Percentiles rank a stretch among this genome's conserved stretches.
Conservation (phyloP, 92 coral and sea anemone species). For the Umimayanthus chanpuru region DNA sequence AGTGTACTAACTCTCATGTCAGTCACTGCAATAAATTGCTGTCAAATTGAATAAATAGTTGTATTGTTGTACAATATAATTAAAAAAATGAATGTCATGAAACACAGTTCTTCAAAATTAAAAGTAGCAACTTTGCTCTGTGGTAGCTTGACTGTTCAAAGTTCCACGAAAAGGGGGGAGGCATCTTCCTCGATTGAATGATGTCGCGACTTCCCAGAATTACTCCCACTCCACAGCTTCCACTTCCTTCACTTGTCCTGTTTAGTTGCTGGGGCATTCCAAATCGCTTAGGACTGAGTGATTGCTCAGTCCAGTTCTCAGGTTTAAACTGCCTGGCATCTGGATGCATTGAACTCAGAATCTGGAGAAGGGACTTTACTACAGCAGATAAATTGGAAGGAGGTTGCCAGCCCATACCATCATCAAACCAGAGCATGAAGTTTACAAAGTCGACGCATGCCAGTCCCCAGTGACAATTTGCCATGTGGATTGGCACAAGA, state of each 20-base stretch:
- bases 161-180: conserved; percentile 27
- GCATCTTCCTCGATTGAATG: neutral
- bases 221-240: conserved; percentile 34
- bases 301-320: neutral
- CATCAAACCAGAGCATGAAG: conserved; percentile 30
- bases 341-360: neutral
- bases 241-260: conserved; percentile 10
- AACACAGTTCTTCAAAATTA: no score
- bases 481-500: conserved; percentile 24
- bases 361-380: neutral
- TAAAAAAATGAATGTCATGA: no score
- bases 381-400: neutral
- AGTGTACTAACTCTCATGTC: no score
- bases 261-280: conserved; percentile 18
- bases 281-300: conserved; percentile 5
- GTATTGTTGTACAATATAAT: no score
- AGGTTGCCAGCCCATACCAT: conserved; percentile 20
- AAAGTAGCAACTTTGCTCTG: conserved; percentile 12
- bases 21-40: no score
- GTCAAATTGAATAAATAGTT: no score
- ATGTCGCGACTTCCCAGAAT: conserved; percentile 17
- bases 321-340: neutral
- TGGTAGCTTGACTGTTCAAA: conserved; percentile 25
- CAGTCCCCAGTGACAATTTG: conserved; percentile 35
- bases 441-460: conserved; percentile 20